These are phyloP conservation scores for Chalcis sispes DNA, from an alignment of 2,888 invertebrate species.

Conservation along the genomic window DNA sequence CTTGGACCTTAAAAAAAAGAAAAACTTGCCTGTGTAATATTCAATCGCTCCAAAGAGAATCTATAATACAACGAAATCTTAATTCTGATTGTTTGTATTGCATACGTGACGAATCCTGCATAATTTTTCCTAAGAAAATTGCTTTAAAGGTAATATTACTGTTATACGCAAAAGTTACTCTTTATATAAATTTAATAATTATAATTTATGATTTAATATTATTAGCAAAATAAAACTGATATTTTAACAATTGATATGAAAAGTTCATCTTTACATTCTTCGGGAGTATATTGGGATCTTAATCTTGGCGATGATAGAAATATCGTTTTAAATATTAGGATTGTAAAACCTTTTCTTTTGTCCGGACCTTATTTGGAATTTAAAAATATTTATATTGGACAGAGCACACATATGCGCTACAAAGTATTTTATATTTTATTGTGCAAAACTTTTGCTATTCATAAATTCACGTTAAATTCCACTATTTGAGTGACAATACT, in stretches of 20 bases:
- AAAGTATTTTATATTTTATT: too few relatives aligned
- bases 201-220: constrained; percentile 4
- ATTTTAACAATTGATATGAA: constrained; percentile 69
- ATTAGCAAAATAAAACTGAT: constrained; percentile 52
- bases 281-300: constrained; percentile 71
- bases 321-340: constrained; percentile 67
- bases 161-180: background rate
- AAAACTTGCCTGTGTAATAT: constrained; percentile 45
- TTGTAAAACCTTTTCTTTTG: constrained; percentile 66
- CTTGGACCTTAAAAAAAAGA: constrained; percentile 31
- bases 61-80: background rate
- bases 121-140: constrained; percentile 32
- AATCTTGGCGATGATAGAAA: constrained; percentile 70
- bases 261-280: constrained; percentile 67
- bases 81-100: constrained; percentile 36
- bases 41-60: background rate
- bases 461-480: too few relatives aligned
- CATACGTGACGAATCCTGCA: constrained; percentile 32
- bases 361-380: constrained; percentile 62
- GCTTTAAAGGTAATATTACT: constrained; percentile 42
- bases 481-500: too few relatives aligned
- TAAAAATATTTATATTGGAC: constrained; percentile 68
- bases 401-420: constrained; percentile 64
- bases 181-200: background rate
- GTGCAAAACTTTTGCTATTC: too few relatives aligned